Evolutionary conservation across 2,113 vertebrate species (phyloP).

Genomic region (Ailuropoda melanoleuca): DNA sequence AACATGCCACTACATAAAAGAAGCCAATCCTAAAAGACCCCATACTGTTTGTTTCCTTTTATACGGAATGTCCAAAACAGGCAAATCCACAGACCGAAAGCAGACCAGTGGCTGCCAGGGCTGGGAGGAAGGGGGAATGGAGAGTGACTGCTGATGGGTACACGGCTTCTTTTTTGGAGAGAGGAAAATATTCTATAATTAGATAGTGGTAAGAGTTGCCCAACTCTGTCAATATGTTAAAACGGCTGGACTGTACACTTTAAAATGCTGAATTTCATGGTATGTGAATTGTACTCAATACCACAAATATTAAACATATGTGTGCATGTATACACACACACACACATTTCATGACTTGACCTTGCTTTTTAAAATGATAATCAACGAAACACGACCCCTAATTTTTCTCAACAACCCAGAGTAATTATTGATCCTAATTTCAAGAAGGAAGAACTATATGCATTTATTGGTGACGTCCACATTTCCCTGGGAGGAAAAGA

Average conservation of each 20-base stretch:
- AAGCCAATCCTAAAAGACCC: background rate
- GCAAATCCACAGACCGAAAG: background rate
- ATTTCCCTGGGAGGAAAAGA: background rate
- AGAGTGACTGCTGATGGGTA: background rate
- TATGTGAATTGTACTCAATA: background rate
- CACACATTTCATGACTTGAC: background rate
- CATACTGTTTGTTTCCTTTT: background rate
- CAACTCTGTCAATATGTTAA: background rate
- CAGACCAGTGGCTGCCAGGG: background rate
- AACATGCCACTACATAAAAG: background rate
- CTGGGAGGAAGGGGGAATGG: rapidly evolving
- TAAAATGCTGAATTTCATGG: background rate
- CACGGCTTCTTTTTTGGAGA: rapidly evolving
- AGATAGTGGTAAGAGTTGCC: background rate
- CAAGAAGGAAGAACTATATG: background rate
- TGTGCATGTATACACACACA: background rate
- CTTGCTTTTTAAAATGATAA: background rate
- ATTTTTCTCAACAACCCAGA: background rate
- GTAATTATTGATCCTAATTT: background rate
- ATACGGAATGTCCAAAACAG: background rate
- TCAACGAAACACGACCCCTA: background rate
- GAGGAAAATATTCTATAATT: background rate
- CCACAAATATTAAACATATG: background rate
- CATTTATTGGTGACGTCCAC: background rate
- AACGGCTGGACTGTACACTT: background rate